Conservation (phyloP, 2,113 vertebrate genomes). For the Lophius piscatorius region DNA sequence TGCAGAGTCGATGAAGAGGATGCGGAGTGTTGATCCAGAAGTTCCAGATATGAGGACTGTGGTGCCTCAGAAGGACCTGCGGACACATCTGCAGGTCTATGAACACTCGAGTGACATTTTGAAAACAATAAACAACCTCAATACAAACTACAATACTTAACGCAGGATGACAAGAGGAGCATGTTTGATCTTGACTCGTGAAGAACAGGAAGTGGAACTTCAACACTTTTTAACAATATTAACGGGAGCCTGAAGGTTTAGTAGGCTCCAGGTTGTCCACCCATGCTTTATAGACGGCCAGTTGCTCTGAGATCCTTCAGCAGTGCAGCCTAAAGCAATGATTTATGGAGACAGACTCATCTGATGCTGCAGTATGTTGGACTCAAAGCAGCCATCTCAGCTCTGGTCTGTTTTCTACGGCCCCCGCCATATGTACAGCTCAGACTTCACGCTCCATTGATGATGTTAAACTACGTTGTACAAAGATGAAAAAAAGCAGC, state of each 20-base stretch:
- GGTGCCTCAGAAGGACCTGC: constrained; percentile 4
- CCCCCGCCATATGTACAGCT: constrained; percentile 57
- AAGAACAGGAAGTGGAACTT: constrained; percentile 35
- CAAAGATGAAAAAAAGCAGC: constrained; percentile 41
- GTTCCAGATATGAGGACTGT: constrained; percentile 16
- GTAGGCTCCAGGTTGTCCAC: constrained; percentile 1
- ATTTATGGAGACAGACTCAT: no score
- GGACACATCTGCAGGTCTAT: constrained; percentile 11
- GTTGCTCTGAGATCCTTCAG: constrained; percentile 6
- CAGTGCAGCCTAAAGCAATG: no score
- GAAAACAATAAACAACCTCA: no score
- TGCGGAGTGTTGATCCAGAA: constrained; percentile 14
- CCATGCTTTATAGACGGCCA: constrained; percentile 9
- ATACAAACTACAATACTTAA: no score
- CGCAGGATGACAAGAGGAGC: constrained; percentile 24
- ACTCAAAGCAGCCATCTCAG: constrained; percentile 8
- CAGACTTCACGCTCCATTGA: constrained; percentile 11
- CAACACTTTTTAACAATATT: constrained; percentile 1
- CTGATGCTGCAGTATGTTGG: constrained; percentile 5
- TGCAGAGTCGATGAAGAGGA: constrained; percentile 21
- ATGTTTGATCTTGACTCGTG: constrained; percentile 34
- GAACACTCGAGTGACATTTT: constrained; percentile 27
- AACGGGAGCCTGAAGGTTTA: no score
- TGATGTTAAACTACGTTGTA: constrained; percentile 40
- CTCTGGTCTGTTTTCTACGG: constrained; percentile 33